These are phyloP conservation scores for Catagonus wagneri DNA, from an alignment of 2,113 vertebrate genomes.

Conservation along the genomic window DNA sequence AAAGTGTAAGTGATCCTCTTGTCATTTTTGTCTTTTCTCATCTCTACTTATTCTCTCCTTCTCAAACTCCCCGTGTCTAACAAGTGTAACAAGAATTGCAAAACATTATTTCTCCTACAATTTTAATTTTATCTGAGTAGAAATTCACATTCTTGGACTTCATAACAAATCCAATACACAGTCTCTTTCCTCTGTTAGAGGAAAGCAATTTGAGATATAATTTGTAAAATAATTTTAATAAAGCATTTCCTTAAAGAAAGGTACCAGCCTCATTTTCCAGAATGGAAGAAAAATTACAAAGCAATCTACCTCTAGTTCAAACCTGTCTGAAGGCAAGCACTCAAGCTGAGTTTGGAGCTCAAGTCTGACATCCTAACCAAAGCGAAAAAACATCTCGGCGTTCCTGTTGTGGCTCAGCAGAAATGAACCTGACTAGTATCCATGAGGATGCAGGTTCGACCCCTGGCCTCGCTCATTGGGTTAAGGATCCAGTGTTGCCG, in stretches of 20 bases:
- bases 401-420: too few species aligned
- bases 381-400: neutral
- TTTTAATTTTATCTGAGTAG: neutral
- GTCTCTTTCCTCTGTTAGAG: neutral
- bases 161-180: neutral
- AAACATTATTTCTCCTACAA: neutral
- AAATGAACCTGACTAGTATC: too few species aligned
- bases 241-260: neutral
- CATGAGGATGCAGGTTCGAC: too few species aligned
- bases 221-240: neutral
- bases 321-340: rapidly evolving
- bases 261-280: neutral
- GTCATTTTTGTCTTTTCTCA: neutral
- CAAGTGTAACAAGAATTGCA: neutral
- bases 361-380: neutral
- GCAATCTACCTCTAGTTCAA: neutral
- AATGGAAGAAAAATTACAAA: neutral
- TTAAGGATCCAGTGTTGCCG: too few species aligned
- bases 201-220: neutral
- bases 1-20: neutral
- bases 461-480: too few species aligned
- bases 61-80: neutral
- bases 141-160: neutral
- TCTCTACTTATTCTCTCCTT: neutral
- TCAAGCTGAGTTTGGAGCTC: neutral